Evolutionary conservation across 2,113 vertebrate genomes (phyloP).

Genomic region (Mobula birostris): DNA sequence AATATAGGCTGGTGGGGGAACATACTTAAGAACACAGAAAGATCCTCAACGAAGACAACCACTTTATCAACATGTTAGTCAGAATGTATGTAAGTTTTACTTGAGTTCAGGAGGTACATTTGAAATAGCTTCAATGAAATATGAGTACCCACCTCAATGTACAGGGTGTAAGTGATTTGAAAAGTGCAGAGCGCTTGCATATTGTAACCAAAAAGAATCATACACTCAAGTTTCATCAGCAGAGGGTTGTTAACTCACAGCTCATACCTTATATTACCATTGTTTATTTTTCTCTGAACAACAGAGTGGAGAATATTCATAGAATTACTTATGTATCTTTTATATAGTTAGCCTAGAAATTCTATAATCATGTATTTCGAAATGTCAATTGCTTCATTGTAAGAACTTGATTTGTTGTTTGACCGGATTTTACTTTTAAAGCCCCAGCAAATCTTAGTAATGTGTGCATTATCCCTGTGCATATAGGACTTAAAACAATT

Average conservation of each 20-base stretch:
- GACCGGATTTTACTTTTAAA: neutral
- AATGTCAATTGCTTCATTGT: neutral
- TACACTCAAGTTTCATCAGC: neutral
- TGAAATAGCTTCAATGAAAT: neutral
- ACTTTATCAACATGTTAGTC: neutral
- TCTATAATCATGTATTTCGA: neutral
- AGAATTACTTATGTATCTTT: neutral
- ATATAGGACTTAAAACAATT: neutral
- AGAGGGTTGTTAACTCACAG: neutral
- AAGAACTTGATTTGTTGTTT: neutral
- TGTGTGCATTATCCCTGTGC: neutral
- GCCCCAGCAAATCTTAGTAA: neutral
- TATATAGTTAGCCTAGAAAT: neutral
- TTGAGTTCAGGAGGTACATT: neutral
- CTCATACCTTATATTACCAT: neutral
- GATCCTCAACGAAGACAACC: neutral
- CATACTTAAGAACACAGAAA: neutral
- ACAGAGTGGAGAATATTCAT: neutral
- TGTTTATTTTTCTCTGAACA: neutral
- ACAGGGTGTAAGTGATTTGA: neutral
- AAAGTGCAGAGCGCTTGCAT: neutral
- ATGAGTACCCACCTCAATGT: too few species aligned
- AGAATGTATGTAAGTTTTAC: neutral
- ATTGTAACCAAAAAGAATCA: neutral
- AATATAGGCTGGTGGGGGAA: too few species aligned